These are phyloP conservation scores for Fabriciana adippe DNA, from an alignment of 2,888 invertebrate species.

Conservation along the genomic window DNA sequence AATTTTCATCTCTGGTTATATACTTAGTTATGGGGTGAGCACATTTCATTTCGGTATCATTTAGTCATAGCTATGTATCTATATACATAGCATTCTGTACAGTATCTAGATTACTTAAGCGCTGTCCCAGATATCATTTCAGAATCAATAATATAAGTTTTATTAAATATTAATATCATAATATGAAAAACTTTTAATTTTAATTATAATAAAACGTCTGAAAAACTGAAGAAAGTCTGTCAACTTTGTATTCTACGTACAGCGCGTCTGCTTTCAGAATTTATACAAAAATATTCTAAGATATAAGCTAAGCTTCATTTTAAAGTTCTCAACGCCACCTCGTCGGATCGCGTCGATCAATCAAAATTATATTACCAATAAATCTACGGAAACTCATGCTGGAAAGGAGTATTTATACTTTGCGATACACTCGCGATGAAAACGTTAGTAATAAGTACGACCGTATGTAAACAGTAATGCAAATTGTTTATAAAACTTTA, in stretches of 20 bases:
- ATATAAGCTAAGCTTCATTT: constrained; percentile 62
- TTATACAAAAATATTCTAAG: constrained; percentile 50
- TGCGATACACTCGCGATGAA: neutral
- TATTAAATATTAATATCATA: no score
- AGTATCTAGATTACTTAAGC: no score
- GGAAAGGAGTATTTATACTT: constrained; percentile 32
- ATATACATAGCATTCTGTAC: no score
- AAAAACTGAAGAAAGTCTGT: constrained; percentile 3
- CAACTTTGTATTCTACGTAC: neutral
- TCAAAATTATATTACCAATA: constrained; percentile 81
- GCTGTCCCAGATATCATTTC: no score
- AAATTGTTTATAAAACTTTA: no score
- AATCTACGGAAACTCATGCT: constrained; percentile 69
- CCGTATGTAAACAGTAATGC: no score
- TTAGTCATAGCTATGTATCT: no score
- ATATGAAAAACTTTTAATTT: no score
- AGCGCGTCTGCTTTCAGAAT: constrained; percentile 1
- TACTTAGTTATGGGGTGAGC: no score
- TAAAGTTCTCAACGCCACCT: constrained; percentile 56
- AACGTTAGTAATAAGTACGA: neutral
- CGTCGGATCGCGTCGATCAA: constrained; percentile 69
- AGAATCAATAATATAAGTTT: no score
- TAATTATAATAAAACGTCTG: neutral
- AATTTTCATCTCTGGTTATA: no score
- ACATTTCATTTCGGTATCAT: no score